A percentile compares a stretch with the other conserved stretches of the same genome.
phyloP scores from a whole-genome alignment of 2,888 invertebrate species.

The Dascillus cervinus region DNA sequence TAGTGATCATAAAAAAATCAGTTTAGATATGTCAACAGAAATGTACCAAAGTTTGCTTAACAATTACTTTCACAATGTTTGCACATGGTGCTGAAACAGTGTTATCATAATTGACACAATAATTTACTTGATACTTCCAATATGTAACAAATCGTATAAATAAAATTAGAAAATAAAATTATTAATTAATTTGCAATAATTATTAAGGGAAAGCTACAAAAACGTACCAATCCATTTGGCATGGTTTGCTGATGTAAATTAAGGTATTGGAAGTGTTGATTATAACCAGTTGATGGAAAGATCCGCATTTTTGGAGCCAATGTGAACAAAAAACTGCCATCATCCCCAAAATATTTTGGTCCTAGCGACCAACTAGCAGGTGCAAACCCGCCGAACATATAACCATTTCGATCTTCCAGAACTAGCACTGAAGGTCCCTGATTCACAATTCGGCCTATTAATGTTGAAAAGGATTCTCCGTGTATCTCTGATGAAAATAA shows the following conservation, averaged over 20 bases:
- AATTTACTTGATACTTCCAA: no score
- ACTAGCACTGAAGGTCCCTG: constrained; percentile 79
- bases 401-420: constrained; percentile 71
- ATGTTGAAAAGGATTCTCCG: constrained; percentile 84
- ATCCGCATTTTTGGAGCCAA: constrained; percentile 72
- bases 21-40: no score
- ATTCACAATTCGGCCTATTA: constrained; percentile 67
- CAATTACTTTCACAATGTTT: no score
- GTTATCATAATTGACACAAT: no score
- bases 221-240: constrained; percentile 80
- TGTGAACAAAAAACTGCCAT: constrained; percentile 76
- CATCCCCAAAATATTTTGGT: constrained; percentile 70
- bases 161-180: no score
- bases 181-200: no score
- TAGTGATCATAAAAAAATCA: no score
- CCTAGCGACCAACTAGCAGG: constrained; percentile 67
- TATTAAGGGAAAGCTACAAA: no score
- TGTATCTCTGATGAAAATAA: constrained; percentile 80
- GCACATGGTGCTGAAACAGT: no score
- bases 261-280: constrained; percentile 87
- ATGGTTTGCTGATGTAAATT: constrained; percentile 88
- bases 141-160: no score
- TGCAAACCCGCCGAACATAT: constrained; percentile 88
- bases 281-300: constrained; percentile 73
- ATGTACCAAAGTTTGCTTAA: no score